Base-by-base conservation (phyloP, 2,888 invertebrate genomes). In the Cerceris rybyensis region DNA sequence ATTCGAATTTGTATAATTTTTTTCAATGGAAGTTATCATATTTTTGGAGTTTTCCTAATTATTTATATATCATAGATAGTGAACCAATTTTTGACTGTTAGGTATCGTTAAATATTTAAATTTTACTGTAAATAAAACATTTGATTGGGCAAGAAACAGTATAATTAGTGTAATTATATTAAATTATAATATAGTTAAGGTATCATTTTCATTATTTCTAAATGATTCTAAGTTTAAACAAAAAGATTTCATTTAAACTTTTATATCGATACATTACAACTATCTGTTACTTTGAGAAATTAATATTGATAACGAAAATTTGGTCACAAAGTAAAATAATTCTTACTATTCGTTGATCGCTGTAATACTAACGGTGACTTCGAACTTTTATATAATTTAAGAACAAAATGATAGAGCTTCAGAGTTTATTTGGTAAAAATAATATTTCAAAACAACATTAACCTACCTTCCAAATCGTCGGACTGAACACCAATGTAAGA, bases 401-500 rank as follows among this genome's bases (percentile, higher is more conserved):
- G 5, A 11, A 13, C 14, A 7, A 52, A n/a, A 52, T 13, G n/a
- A 14, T 14, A 13, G 13, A 52, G 7, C 17, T 17, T 55, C 11
- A 16, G 55, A 13, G 54, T 63, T 6, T 49, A 8, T 63, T 8
- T 11, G n/a, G 9, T 17, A 43, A 67, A 67, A 6, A 11, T 55
- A 13, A 2, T 11, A 5, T 28, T 52, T 16, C 49, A 70, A 61
- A 63, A 61, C 54, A 71, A 70, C n/a, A 55, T 60, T 75, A 80
- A 75, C 74, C 73, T 86, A 91, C 92, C 92, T 89, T 92, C 92
- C 75, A 92, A 84, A 70, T 92, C 92, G 65, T 92, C 92, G 0
- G 92, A 91, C 49, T 91, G 91, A 55, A 92, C 92, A 13, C 91
- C 90, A 13, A 92, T 91, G 70, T 92, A 92, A 1, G 90, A 88